Conservation (phyloP, 1,140 invertebrate genomes). For the Aethina tumida region DNA sequence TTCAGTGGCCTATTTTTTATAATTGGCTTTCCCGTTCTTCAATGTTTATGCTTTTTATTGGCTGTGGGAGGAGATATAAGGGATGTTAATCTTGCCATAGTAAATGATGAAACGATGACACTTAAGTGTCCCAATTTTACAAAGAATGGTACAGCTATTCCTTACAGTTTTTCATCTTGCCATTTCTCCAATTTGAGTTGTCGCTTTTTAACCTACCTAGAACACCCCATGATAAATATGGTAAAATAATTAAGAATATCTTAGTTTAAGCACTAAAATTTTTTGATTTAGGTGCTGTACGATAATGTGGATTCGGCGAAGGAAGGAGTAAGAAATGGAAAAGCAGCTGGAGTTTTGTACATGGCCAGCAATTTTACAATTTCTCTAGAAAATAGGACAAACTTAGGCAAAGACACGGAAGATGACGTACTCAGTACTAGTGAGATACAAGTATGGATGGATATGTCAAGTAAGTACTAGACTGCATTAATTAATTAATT, state of each 20-base stretch:
- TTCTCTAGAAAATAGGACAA: constrained; percentile 45
- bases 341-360: constrained; percentile 58
- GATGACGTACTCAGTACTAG: constrained; percentile 45
- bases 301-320: constrained; percentile 46
- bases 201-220: constrained; percentile 41
- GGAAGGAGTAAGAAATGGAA: constrained; percentile 47
- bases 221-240: constrained; percentile 37
- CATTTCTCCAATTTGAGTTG: constrained; percentile 47
- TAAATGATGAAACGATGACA: constrained; percentile 58
- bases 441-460: constrained; percentile 55
- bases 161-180: constrained; percentile 34
- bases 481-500: neutral
- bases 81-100: constrained; percentile 59
- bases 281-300: constrained; percentile 32
- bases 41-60: constrained; percentile 70
- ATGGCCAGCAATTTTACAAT: constrained; percentile 67
- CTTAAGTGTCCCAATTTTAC: constrained; percentile 32
- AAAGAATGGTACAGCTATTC: constrained; percentile 19
- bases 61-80: constrained; percentile 70
- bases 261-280: neutral
- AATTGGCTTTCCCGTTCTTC: constrained; percentile 67
- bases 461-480: constrained; percentile 54
- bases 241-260: constrained; percentile 26
- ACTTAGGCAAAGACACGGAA: constrained; percentile 39
- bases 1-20: constrained; percentile 68